Evolutionary conservation across 2,888 invertebrate species (phyloP), one percentile per base, ranked within the genome.

Genomic region (Plusia festucae): DNA sequence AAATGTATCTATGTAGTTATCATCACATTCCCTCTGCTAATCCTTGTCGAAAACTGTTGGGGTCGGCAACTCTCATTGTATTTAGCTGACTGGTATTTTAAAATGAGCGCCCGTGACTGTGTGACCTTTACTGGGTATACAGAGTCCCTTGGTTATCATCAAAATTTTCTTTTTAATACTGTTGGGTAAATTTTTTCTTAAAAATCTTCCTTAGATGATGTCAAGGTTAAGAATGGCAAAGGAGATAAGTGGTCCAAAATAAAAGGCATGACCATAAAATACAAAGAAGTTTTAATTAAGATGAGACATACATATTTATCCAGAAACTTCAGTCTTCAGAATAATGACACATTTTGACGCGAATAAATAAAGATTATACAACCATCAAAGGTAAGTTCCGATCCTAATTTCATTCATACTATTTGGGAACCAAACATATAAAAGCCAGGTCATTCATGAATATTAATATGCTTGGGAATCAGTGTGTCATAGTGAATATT

Each of bases 381-480:
- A n/a, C n/a, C 40, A 40, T 4, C 40, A 1, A 40, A n/a, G 40
- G 40, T 40, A 40, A 40, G n/a, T 40, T 40, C n/a, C 40, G 40
- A 40, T 40, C 40, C n/a, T 6, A n/a, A 40, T 40, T 40, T n/a
- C 40, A n/a, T 40, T 40, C 40, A 40, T 40, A 40, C 40, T n/a
- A 40, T 40, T 40, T 20, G 46, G 18, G 20, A 49, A 49, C 11
- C 18, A 49, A 18, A 57, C 34, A 22, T 46, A 40, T 51, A 49
- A 49, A 64, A 20, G 53, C 59, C 16, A 11, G 32, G 27, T 66
- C 8, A n/a, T 44, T 60, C 16, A 57, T 62, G 27, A 59, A 52
- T 71, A 62, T 53, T 59, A 9, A 62, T 53, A 20, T 4, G 16
- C 22, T 34, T 32, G 54, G 53, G 15, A 58, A 24, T 63, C 5